Evolutionary conservation across 2,888 invertebrate species (phyloP), one percentile per base, ranked within the genome.

Genomic region (Brachynemurus nebulosus): DNA sequence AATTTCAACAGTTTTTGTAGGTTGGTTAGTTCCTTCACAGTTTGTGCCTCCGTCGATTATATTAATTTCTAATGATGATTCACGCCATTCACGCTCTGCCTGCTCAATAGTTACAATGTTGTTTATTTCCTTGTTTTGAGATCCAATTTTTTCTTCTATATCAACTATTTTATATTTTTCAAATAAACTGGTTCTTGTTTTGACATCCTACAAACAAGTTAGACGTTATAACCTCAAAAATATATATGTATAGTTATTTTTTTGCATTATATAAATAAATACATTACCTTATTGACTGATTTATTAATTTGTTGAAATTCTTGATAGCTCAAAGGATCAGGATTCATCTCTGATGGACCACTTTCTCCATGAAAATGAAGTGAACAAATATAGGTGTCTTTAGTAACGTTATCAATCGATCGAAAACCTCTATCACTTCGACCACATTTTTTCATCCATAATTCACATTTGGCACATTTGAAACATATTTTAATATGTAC

Each of bases 301-400:
- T 49, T 40, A 45, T 47, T 44, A 47, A 49, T 47, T 25, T 45
- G 30, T 48, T 44, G 49, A n/a, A n/a, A n/a, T n/a, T n/a, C n/a
- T n/a, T n/a, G n/a, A n/a, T n/a, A n/a, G n/a, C n/a, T n/a, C n/a
- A n/a, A n/a, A n/a, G n/a, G n/a, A n/a, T n/a, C n/a, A n/a, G n/a
- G n/a, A n/a, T n/a, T n/a, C n/a, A n/a, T 14, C 38, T 45, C 46
- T 2, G 44, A 25, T 20, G 44, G 44, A 46, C 38, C 46, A 46
- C 44, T 46, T 45, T 45, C 45, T 33, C 45, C 45, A 20, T 18
- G 20, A 45, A 45, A 45, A 45, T 45, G 45, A 23, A 45, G 38
- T 45, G 44, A 46, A 18, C 46, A 46, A 49, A 49, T 46, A 42
- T 49, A 49, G n/a, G 49, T 47, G 42, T 48, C 46, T 18, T 49